phyloP scores from a whole-genome alignment of 2,113 vertebrate genomes.

The Pontoporia blainvillei region DNA sequence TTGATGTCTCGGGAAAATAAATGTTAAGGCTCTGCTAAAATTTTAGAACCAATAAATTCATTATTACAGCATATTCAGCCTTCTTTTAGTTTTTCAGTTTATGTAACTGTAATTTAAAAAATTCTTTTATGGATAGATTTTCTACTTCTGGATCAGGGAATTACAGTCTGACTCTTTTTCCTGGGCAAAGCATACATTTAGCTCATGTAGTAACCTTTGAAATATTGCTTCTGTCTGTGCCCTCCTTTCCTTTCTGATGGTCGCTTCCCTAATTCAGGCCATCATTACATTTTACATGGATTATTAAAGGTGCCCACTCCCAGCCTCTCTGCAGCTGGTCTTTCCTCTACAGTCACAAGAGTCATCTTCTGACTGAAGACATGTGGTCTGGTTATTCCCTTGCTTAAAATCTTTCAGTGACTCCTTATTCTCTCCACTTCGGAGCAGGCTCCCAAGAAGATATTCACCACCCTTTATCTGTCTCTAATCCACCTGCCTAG shows the following conservation, averaged over 20 bases:
- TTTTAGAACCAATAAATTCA: background rate
- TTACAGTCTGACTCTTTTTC: background rate
- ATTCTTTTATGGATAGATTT: background rate
- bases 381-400: background rate
- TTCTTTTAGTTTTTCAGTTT: background rate
- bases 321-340: background rate
- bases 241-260: background rate
- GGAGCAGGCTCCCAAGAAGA: background rate
- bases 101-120: background rate
- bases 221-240: background rate
- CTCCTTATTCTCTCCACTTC: background rate
- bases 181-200: background rate
- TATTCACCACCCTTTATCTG: background rate
- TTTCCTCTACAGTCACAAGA: background rate
- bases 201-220: background rate
- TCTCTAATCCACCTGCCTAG: background rate
- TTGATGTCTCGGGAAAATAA: background rate
- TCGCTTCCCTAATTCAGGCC: background rate
- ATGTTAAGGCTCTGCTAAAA: conserved; percentile 19
- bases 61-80: background rate
- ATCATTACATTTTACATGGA: background rate
- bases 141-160: background rate
- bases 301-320: background rate
- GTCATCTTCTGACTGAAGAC: background rate
- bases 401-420: background rate